Percentiles rank a stretch among this genome's conserved stretches.
Evolutionary conservation across 1,140 invertebrate species (phyloP).

Genomic region (Drosophila kepulauana): DNA sequence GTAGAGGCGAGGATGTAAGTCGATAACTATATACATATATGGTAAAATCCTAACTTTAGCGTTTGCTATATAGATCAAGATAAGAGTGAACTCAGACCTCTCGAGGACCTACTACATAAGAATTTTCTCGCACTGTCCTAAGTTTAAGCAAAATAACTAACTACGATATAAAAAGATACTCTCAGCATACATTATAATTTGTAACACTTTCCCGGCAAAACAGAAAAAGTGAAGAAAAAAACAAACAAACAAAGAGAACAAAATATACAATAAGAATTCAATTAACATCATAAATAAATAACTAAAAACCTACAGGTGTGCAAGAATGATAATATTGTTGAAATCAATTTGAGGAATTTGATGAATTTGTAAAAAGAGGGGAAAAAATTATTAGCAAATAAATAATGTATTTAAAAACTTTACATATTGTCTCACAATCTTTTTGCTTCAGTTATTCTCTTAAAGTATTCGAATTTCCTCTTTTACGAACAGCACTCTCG

Average conservation of each 20-base stretch:
- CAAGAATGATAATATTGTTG: conserved; percentile 50
- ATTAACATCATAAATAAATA: conserved; percentile 44
- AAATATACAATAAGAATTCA: conserved; percentile 21
- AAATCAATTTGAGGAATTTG: conserved; percentile 43
- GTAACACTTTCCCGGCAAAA: conserved; percentile 8
- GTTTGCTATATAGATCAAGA: conserved; percentile 11
- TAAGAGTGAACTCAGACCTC: conserved; percentile 16
- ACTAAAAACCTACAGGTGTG: conserved; percentile 17
- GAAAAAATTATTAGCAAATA: conserved; percentile 73
- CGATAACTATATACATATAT: neutral
- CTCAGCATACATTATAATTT: conserved; percentile 16
- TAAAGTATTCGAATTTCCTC: neutral
- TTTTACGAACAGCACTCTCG: too few species aligned
- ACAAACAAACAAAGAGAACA: neutral
- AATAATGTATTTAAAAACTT: conserved; percentile 69
- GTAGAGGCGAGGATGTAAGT: neutral
- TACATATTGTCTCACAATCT: conserved; percentile 1
- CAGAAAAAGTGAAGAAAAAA: conserved; percentile 7
- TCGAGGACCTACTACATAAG: conserved; percentile 6
- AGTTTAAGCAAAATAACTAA: conserved; percentile 40
- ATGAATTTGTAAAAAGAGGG: conserved; percentile 64
- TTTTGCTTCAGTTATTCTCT: neutral
- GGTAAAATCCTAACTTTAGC: conserved; percentile 24
- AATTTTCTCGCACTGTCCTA: conserved; percentile 30
- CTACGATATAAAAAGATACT: conserved; percentile 14